Evolutionary conservation across 2,113 vertebrate species (phyloP), one percentile per base, ranked within the genome.

Genomic region (Perccottus glenii): DNA sequence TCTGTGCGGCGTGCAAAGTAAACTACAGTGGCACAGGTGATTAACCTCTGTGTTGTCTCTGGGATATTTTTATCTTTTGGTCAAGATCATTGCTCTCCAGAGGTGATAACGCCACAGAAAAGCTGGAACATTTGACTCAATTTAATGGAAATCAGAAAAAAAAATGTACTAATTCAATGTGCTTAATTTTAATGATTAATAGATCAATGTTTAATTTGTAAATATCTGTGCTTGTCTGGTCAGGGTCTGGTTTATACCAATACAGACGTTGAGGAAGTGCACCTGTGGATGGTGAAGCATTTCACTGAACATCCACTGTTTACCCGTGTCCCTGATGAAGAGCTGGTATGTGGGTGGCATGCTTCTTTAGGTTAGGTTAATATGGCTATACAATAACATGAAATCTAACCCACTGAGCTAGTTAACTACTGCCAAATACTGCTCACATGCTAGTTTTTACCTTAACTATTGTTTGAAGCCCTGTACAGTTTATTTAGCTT

Each of bases 211-310:
- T 59, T 67, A 43, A 50, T 78, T 4, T 36, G 75, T 63, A 53
- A 73, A 14, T 11, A 11, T 70, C 38, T 70, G 63, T 70, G 63
- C 72, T 56, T 81, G 51, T 78, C 47, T 77, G 75, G 4, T 58
- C 83, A 97, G 95, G 96, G 95, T 47, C 88, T 96, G 81, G 94
- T 97, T 0, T 97, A 97, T 38, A 96, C 95, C 59, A 93, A 94
- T 62, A 96, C 95, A 0, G 96, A 97, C 62, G 95, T 96, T 69
- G 92, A 93, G 75, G 96, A 97, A 44, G 93, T 96, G 0, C 94
- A 96, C 55, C 50, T 91, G 14, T 97, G 96, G 96, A 97, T 97
- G 90, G 93, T 95, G 55, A 93, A 91, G 55, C 95, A 96, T 77
- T 96, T 97, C 75, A 91, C 84, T 15, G 93, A 93, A 58, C 96